Evolutionary conservation across 1,140 invertebrate genomes (phyloP).

Genomic region (Megathymus violae): DNA sequence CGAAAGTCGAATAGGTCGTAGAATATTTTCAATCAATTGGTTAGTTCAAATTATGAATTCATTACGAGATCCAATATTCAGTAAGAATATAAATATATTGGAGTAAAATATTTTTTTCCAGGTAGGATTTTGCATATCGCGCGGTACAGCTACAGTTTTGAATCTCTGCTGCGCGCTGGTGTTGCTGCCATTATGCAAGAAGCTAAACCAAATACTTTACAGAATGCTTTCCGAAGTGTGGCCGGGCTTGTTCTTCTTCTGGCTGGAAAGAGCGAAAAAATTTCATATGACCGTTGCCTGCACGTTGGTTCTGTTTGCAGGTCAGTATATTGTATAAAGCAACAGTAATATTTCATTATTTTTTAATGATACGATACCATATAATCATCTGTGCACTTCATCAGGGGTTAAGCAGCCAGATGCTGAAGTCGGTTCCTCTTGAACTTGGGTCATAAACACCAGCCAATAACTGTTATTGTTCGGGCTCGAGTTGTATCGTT

Average conservation of each 20-base stretch:
- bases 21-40: too few relatives aligned
- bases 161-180: constrained; percentile 71
- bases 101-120: constrained; percentile 48
- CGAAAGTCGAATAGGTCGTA: too few relatives aligned
- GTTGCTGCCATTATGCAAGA: constrained; percentile 73
- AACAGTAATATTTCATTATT: too few relatives aligned
- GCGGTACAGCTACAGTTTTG: constrained; percentile 70
- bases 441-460: too few relatives aligned
- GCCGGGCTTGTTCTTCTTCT: constrained; percentile 74
- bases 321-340: too few relatives aligned
- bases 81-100: constrained; percentile 19
- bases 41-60: too few relatives aligned
- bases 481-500: too few relatives aligned
- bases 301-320: constrained; percentile 67
- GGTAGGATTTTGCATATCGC: constrained; percentile 72
- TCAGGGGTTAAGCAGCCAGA: too few relatives aligned
- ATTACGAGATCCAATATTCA: not conserved
- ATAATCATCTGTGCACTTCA: too few relatives aligned
- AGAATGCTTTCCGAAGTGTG: constrained; percentile 60
- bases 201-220: constrained; percentile 71
- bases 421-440: too few relatives aligned
- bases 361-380: too few relatives aligned
- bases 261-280: constrained; percentile 74
- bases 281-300: constrained; percentile 76
- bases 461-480: too few relatives aligned